phyloP scores from a whole-genome alignment of 2,113 vertebrate species.

The Syngnathus typhle region DNA sequence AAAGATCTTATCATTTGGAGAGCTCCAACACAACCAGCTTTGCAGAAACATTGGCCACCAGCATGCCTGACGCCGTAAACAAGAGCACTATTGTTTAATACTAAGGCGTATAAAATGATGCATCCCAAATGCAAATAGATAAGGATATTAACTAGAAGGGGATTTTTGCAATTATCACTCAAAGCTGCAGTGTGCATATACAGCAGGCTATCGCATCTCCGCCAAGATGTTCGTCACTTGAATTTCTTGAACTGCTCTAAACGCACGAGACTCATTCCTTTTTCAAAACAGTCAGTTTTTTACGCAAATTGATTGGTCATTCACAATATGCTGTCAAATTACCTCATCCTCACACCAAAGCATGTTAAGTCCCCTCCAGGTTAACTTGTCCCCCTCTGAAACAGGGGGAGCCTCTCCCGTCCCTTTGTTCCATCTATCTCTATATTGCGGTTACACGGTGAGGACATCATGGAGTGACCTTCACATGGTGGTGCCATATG shows the following conservation, averaged over 20 bases:
- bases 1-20: not conserved
- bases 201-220: not conserved
- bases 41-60: not conserved
- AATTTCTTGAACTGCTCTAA: not conserved
- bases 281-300: not conserved
- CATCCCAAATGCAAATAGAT: not conserved
- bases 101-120: not conserved
- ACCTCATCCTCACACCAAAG: not conserved
- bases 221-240: not conserved
- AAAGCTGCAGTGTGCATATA: not conserved
- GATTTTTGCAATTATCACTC: not conserved
- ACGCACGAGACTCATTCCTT: not conserved
- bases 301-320: not conserved
- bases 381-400: too few species aligned
- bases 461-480: slow-evolving; percentile 45
- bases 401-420: slow-evolving; percentile 59
- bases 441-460: slow-evolving; percentile 62
- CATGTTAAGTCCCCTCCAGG: too few species aligned
- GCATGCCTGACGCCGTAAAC: not conserved
- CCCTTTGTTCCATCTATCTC: slow-evolving; percentile 58
- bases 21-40: not conserved
- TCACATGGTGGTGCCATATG: slow-evolving; percentile 57
- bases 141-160: not conserved
- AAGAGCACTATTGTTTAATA: not conserved
- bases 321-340: not conserved